Conservation (phyloP, 2,888 invertebrate genomes). For the Theretra japonica region DNA sequence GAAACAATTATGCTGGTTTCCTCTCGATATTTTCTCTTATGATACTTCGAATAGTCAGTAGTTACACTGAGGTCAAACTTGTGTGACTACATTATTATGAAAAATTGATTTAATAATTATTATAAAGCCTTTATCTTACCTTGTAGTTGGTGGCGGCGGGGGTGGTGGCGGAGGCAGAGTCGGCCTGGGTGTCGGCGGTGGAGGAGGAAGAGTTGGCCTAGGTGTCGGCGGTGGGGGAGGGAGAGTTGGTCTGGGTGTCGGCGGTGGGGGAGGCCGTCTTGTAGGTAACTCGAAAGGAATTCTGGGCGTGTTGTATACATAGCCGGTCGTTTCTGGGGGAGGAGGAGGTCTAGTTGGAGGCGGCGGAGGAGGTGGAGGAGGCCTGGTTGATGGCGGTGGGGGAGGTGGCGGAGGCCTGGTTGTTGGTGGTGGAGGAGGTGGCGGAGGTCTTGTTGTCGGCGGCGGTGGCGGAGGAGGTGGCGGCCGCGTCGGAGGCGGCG, state of each 20-base stretch:
- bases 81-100: no score
- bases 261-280: conserved; percentile 38
- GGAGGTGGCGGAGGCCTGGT: conserved; percentile 33
- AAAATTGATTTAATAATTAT: background rate
- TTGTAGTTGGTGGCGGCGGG: conserved; percentile 39
- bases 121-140: conserved; percentile 18
- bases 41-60: no score
- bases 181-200: conserved; percentile 35
- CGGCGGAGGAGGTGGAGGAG: conserved; percentile 11
- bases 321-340: conserved; percentile 51
- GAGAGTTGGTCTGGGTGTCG: conserved; percentile 38
- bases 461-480: conserved; percentile 44
- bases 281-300: conserved; percentile 46
- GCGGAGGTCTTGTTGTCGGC: conserved; percentile 40
- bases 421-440: conserved; percentile 37
- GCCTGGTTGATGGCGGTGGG: conserved; percentile 35
- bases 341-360: background rate
- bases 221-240: conserved; percentile 42
- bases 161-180: conserved; percentile 43
- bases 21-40: no score
- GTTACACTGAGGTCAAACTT: no score
- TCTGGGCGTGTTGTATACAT: conserved; percentile 54
- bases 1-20: no score
- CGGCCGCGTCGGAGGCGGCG: conserved; percentile 60
- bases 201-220: conserved; percentile 37